Conservation (phyloP, 2,113 vertebrate genomes). For the Cervus canadensis region DNA sequence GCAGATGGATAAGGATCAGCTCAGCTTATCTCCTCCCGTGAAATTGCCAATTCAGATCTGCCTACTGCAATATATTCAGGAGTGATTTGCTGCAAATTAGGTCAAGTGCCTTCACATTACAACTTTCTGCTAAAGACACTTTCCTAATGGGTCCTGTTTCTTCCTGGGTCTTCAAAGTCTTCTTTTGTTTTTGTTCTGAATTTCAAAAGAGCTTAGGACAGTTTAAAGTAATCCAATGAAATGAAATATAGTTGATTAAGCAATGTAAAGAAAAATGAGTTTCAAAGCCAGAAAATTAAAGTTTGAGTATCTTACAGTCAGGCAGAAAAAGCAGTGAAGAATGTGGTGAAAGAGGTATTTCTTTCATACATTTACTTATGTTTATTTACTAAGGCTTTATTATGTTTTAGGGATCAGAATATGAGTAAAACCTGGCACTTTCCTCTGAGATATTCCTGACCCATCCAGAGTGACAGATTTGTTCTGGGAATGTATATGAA, state of each 20-base stretch:
- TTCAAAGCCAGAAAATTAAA: neutral
- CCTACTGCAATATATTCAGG: slow-evolving; percentile 29
- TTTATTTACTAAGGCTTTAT: neutral
- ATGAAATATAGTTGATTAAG: neutral
- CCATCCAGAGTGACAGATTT: neutral
- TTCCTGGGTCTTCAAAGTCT: neutral
- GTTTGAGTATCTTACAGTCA: neutral
- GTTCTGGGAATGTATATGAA: accelerated
- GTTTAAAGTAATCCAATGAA: neutral
- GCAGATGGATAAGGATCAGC: slow-evolving; percentile 46
- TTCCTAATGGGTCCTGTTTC: neutral
- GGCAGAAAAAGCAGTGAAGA: neutral
- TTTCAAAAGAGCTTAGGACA: neutral
- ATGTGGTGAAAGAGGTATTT: accelerated
- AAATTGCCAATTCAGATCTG: slow-evolving; percentile 49
- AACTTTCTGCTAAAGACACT: slow-evolving; percentile 5
- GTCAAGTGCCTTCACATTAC: slow-evolving; percentile 17
- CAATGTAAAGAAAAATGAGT: neutral
- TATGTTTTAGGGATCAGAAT: too few species aligned
- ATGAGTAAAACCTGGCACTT: too few species aligned
- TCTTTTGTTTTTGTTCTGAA: slow-evolving; percentile 12
- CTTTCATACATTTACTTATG: too few species aligned
- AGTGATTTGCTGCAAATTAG: slow-evolving; percentile 42
- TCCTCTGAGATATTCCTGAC: neutral
- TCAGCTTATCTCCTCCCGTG: slow-evolving; percentile 1